Conservation (phyloP, 2,797 vertebrate genomes). For the Tympanoctomys barrerae region DNA sequence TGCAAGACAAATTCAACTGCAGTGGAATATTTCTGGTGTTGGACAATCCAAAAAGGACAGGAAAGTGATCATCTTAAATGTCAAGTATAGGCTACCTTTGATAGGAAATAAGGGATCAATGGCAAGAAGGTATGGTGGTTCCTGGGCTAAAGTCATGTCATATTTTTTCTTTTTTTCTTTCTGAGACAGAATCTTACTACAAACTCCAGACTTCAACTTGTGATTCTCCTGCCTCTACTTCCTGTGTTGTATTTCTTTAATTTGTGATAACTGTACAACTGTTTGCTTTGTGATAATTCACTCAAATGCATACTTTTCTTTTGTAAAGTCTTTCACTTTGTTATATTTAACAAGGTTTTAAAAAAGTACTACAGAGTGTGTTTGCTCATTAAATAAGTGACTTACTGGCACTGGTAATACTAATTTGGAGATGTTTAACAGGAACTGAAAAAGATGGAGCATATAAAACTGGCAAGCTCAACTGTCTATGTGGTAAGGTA, state of each 20-base stretch:
- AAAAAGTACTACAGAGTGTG: neutral
- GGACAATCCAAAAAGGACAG: neutral
- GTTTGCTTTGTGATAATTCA: neutral
- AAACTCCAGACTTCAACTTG: neutral
- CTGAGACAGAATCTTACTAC: neutral
- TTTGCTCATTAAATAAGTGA: neutral
- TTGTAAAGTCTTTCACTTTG: neutral
- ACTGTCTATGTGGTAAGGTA: no score
- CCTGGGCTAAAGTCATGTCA: neutral
- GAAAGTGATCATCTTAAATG: neutral
- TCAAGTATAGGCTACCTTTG: neutral
- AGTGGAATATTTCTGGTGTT: neutral
- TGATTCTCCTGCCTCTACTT: neutral
- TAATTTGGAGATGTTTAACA: no score
- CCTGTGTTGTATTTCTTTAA: neutral
- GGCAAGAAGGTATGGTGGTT: neutral
- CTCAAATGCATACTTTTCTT: neutral
- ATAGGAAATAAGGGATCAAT: neutral
- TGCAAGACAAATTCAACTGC: neutral
- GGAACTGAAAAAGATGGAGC: no score
- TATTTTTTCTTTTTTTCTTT: neutral
- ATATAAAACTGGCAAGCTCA: no score
- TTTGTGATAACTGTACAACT: neutral
- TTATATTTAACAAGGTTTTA: neutral
- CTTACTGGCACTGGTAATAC: no score